phyloP scores from a whole-genome alignment of 2,113 vertebrate genomes.

The Uria aalge region DNA sequence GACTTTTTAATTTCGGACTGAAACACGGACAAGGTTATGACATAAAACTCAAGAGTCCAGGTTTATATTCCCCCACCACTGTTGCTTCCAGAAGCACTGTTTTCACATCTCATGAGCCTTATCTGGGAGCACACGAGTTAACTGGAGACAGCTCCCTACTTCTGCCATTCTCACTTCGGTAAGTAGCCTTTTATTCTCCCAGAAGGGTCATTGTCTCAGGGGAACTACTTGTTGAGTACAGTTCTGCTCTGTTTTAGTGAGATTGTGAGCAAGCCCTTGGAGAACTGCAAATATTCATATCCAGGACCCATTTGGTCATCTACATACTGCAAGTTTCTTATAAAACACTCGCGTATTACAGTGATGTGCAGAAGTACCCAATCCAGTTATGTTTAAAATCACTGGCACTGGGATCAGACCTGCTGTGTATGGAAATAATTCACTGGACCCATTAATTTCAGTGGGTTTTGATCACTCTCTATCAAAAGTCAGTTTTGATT shows the following conservation, averaged over 20 bases:
- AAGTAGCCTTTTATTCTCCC: background rate
- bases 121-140: background rate
- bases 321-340: background rate
- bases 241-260: background rate
- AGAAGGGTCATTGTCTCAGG: background rate
- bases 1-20: background rate
- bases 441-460: background rate
- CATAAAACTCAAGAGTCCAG: background rate
- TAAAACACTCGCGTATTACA: background rate
- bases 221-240: background rate
- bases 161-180: background rate
- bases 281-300: background rate
- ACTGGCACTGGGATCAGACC: background rate
- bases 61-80: background rate
- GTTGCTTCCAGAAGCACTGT: background rate
- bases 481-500: background rate
- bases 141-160: background rate
- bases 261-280: background rate
- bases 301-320: background rate
- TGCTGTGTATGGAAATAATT: background rate
- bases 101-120: background rate
- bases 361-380: background rate
- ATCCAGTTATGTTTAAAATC: background rate
- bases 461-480: background rate
- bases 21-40: background rate